Conservation (phyloP, 92 coral and sea anemone species). For the Isaurus tuberculatus region DNA sequence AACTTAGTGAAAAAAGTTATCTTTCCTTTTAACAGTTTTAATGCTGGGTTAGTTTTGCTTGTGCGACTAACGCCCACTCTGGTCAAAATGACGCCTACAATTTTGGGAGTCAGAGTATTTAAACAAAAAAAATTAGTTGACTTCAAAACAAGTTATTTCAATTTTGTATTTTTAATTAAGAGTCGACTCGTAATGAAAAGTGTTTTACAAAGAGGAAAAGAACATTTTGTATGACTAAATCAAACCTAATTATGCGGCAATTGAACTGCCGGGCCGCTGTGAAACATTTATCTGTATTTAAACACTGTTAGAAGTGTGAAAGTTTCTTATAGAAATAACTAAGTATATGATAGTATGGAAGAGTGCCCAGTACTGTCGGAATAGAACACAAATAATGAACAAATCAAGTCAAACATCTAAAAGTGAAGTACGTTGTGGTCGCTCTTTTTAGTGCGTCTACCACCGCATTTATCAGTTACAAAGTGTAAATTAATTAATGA, state of each 20-base stretch:
- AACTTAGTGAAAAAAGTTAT: neutral
- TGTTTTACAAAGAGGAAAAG: neutral
- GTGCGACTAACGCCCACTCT: constrained; percentile 8
- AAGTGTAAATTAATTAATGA: neutral
- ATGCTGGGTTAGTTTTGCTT: neutral
- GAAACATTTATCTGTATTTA: constrained; percentile 1
- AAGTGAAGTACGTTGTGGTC: constrained; percentile 1
- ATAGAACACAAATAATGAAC: constrained; percentile 1
- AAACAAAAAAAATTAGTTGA: neutral
- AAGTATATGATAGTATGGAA: neutral
- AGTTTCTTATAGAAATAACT: neutral
- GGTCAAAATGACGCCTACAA: neutral
- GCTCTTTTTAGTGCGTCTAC: constrained; percentile 2
- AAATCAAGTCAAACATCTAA: neutral
- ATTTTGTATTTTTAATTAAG: neutral
- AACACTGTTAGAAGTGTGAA: constrained; percentile 1
- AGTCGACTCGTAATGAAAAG: constrained; percentile 5
- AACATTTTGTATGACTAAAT: neutral
- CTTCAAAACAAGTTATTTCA: neutral
- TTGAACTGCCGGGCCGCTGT: neutral
- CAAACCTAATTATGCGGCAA: neutral
- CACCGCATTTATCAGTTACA: constrained; percentile 5
- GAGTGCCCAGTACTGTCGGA: constrained; percentile 7
- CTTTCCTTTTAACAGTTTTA: constrained; percentile 2
- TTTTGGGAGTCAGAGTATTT: neutral